A percentile compares a stretch with the other conserved stretches of the same genome.
phyloP scores from a whole-genome alignment of 2,888 invertebrate species.

The Amiota minor region DNA sequence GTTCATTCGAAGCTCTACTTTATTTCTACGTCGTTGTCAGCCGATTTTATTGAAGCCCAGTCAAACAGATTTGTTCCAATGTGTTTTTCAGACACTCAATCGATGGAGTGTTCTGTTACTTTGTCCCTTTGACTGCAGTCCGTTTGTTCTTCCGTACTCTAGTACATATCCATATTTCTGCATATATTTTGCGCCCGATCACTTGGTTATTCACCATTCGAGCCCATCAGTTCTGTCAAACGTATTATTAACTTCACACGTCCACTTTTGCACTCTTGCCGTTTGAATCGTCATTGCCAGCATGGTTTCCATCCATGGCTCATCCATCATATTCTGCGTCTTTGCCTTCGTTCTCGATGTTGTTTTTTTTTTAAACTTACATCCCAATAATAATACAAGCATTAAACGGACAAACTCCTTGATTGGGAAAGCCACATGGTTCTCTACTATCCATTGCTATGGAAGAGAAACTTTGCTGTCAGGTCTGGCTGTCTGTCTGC shows the following conservation, averaged over 20 bases:
- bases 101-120: background rate
- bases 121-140: constrained; percentile 29
- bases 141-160: constrained; percentile 26
- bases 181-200: constrained; percentile 56
- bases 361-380: background rate
- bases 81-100: constrained; percentile 21
- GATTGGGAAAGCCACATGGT: constrained; percentile 23
- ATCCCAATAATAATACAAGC: background rate
- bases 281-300: constrained; percentile 49
- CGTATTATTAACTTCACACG: constrained; percentile 73
- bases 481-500: background rate
- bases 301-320: constrained; percentile 25
- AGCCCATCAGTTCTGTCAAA: constrained; percentile 53
- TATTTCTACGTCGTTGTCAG: constrained; percentile 6
- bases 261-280: constrained; percentile 72
- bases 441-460: background rate
- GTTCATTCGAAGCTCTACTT: constrained; percentile 33
- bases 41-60: background rate
- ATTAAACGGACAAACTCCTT: background rate
- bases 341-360: background rate
- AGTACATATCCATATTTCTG: constrained; percentile 60
- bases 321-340: background rate
- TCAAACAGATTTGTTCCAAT: constrained; percentile 19
- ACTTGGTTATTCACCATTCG: too few species aligned
- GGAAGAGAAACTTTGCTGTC: background rate